Base-by-base conservation (phyloP, 2,797 vertebrate genomes). In the Myotis findleyi region DNA sequence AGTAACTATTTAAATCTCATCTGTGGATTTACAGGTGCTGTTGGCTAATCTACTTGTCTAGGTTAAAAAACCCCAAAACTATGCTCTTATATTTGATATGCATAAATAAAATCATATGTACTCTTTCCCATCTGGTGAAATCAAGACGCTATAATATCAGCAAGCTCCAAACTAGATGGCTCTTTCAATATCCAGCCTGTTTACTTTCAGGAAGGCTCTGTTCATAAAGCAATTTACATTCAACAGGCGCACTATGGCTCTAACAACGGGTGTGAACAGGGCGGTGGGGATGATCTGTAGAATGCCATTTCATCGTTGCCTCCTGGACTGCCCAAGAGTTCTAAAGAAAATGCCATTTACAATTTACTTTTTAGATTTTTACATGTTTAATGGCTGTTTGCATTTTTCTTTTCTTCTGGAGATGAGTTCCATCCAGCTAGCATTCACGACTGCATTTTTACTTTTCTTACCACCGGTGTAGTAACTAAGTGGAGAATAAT, bases 161-260 rank as follows among this genome's bases (percentile, higher is more conserved):
- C 41, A 91, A 87, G 76, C 25, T 49, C 47, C 49, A 94, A 77
- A 86, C 44, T 33, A 71, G 36, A 84, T 38, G 71, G 30, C 62
- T 80, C 12, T 86, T 91, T 92, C 69, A 89, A 51, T 86, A 96
- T 71, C 13, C 23, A 95, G 71, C 66, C 27, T 93, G 76, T 77
- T 89, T 81, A 36, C 92, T 93, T 71, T 87, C 51, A 68, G 25
- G 27, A 75, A 11, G 53, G 68, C 83, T 12, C 80, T 91, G 87
- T 89, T 96, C 83, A 68, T 66, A 73, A 81, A 95, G 44, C 71
- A 95, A 76, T 94, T 95, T 89, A 36, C 57, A 95, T 89, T 83
- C 53, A 91, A 81, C 89, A 96, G 75, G 88, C 83, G 86, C 47
- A 73, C 75, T 5, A 7, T 38, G 53, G 23, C 41, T 95, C 75